Evolutionary conservation across 2,797 vertebrate species (phyloP).

Genomic region (Crenuchus spilurus): DNA sequence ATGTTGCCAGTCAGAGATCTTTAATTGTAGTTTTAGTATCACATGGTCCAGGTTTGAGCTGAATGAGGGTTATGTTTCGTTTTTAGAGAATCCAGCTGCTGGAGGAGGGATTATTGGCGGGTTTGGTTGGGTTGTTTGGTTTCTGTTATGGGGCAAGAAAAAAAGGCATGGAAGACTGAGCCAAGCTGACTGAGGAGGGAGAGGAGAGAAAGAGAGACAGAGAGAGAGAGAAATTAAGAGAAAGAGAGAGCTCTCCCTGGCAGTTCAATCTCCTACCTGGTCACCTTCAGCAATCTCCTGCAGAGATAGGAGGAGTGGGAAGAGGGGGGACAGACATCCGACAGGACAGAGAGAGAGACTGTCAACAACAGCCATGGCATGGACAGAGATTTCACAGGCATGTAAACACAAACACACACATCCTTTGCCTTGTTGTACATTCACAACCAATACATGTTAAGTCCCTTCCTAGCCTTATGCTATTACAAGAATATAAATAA

Average conservation of each 20-base stretch:
- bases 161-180: constrained; percentile 91
- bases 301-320: constrained; percentile 81
- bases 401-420: constrained; percentile 48
- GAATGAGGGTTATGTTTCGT: constrained; percentile 95
- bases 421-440: neutral
- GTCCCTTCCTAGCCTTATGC: too few relatives aligned
- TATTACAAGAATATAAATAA: too few relatives aligned
- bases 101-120: constrained; percentile 73
- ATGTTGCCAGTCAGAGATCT: constrained; percentile 75
- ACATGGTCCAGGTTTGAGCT: constrained; percentile 89
- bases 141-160: constrained; percentile 49
- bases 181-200: constrained; percentile 84
- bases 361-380: constrained; percentile 88
- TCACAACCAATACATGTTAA: neutral
- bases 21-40: constrained; percentile 81
- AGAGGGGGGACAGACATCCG: constrained; percentile 78
- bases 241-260: constrained; percentile 66
- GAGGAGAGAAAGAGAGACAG: constrained; percentile 49
- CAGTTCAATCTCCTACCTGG: constrained; percentile 89
- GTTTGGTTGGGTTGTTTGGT: constrained; percentile 56
- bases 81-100: constrained; percentile 81
- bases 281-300: constrained; percentile 99
- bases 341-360: constrained; percentile 99
- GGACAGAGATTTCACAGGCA: constrained; percentile 58
- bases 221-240: constrained; percentile 35